These are phyloP conservation scores for Pseudolycoriella hygida DNA, from an alignment of 2,888 invertebrate genomes.

Conservation along the genomic window DNA sequence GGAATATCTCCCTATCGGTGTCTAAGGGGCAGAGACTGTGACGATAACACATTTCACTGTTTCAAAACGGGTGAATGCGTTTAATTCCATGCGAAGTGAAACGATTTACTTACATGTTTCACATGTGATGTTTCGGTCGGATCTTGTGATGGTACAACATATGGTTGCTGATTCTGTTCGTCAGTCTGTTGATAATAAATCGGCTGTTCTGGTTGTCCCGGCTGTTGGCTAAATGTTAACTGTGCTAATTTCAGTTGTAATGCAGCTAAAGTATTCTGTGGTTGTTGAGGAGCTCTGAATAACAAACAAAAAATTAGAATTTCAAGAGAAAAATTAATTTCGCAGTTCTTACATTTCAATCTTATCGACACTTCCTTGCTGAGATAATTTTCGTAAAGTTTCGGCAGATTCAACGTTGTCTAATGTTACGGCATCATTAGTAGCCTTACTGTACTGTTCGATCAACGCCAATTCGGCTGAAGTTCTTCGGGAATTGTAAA, in stretches of 20 bases:
- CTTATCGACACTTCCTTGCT: constrained; percentile 15
- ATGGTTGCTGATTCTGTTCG: neutral
- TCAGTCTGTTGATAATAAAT: constrained; percentile 9
- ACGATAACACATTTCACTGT: no score
- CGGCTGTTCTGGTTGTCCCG: constrained; percentile 13
- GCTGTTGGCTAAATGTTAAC: constrained; percentile 22
- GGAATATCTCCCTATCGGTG: no score
- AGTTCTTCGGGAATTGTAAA: constrained; percentile 25
- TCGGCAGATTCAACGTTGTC: constrained; percentile 3
- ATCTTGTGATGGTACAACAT: constrained; percentile 4
- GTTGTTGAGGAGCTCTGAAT: neutral
- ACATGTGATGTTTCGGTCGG: neutral
- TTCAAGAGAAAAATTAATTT: neutral
- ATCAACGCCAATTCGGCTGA: constrained; percentile 17
- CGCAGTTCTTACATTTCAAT: neutral
- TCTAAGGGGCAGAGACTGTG: no score
- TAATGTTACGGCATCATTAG: constrained; percentile 15
- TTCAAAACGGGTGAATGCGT: no score
- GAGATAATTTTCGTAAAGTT: constrained; percentile 23
- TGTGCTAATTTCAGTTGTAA: constrained; percentile 38
- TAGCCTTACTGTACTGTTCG: constrained; percentile 11
- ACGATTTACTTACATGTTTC: neutral
- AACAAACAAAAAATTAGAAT: neutral
- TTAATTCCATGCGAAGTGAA: no score
- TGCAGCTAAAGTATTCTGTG: constrained; percentile 26